Evolutionary conservation across 2,113 vertebrate species (phyloP).

Genomic region (Lasiurus borealis): DNA sequence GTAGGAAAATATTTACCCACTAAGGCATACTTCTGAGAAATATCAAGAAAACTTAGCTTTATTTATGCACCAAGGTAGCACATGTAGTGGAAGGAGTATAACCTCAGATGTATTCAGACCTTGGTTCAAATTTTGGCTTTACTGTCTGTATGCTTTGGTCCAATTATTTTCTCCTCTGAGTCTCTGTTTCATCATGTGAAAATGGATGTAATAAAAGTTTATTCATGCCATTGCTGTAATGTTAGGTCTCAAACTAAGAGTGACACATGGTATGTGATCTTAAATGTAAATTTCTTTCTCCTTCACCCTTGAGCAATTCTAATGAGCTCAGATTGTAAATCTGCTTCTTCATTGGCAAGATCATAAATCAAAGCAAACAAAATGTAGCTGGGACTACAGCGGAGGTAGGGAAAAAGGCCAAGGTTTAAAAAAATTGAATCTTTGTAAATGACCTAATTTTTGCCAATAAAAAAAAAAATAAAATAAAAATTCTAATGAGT

Average conservation of each 20-base stretch:
- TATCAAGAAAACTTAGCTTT: conserved; percentile 6
- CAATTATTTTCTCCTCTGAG: not conserved
- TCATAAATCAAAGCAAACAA: conserved; percentile 40
- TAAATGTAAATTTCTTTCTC: not conserved
- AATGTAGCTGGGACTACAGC: not conserved
- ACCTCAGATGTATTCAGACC: not conserved
- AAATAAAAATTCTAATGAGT: conserved; percentile 6
- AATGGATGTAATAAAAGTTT: not conserved
- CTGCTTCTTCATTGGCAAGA: not conserved
- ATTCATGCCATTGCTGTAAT: not conserved
- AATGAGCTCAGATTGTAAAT: not conserved
- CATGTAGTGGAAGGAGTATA: fast-evolving
- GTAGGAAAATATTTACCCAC: conserved; percentile 38
- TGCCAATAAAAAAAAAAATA: not conserved
- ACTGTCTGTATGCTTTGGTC: not conserved
- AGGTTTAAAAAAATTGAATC: not conserved
- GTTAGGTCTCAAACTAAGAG: not conserved
- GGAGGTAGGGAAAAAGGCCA: not conserved
- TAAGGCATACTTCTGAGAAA: conserved; percentile 48
- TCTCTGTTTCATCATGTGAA: not conserved
- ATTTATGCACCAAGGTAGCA: not conserved
- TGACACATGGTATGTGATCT: fast-evolving
- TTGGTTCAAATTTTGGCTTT: not conserved
- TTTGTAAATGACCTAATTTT: conserved; percentile 41
- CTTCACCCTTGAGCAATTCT: not conserved